phyloP scores from a whole-genome alignment of 2,888 invertebrate species.

The Cepaea hortensis region DNA sequence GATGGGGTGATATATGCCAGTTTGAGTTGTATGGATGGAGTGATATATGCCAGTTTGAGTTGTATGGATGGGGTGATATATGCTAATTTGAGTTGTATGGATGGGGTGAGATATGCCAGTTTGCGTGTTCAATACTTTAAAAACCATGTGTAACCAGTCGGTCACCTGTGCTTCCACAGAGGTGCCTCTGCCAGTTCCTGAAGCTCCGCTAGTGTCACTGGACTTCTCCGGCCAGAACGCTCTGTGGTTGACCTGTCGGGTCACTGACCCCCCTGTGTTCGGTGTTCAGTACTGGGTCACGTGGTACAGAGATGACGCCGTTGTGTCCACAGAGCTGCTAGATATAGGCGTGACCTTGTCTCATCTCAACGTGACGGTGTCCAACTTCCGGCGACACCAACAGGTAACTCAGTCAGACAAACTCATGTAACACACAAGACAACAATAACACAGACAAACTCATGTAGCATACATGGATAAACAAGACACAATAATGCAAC shows the following conservation, averaged over 20 bases:
- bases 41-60: no score
- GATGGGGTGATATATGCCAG: no score
- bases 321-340: constrained; percentile 47
- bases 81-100: background rate
- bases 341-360: background rate
- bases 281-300: constrained; percentile 56
- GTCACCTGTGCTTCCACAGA: constrained; percentile 1
- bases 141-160: no score
- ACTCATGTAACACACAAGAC: no score
- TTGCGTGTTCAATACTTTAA: no score
- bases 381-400: constrained; percentile 47
- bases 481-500: no score
- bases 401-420: constrained; percentile 31
- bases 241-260: constrained; percentile 50
- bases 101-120: no score
- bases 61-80: no score
- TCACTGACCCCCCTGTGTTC: constrained; percentile 44
- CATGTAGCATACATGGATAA: no score
- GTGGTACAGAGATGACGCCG: constrained; percentile 53
- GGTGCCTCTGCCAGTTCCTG: constrained; percentile 47
- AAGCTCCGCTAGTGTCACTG: constrained; percentile 49
- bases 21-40: no score
- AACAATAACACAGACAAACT: no score
- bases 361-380: constrained; percentile 22
- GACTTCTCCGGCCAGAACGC: constrained; percentile 37